These are phyloP conservation scores for Jordanella pulchra DNA, from an alignment of 2,797 vertebrate species.

Conservation along the genomic window DNA sequence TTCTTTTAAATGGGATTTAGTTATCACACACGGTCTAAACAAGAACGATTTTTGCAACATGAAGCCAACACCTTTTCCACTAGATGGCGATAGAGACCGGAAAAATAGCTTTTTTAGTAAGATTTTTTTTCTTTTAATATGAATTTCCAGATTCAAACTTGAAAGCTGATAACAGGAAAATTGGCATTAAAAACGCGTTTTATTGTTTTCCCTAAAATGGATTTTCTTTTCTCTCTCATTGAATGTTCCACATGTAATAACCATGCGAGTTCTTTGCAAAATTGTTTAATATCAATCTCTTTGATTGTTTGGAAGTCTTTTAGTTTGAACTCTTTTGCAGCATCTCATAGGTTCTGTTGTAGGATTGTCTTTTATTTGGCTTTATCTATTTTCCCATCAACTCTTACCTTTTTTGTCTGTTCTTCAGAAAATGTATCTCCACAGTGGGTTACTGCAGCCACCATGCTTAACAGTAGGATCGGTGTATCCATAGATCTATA, in stretches of 20 bases:
- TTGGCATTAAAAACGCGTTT: not conserved
- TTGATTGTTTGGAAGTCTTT: not conserved
- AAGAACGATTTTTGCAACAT: too few relatives aligned
- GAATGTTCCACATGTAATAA: not conserved
- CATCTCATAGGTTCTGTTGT: not conserved
- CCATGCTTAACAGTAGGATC: too few relatives aligned
- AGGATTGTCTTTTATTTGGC: not conserved
- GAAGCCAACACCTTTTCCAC: not conserved
- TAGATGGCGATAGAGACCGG: conserved; percentile 10
- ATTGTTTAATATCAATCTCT: too few relatives aligned
- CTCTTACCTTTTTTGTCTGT: not conserved
- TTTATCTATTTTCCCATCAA: not conserved
- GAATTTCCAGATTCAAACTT: not conserved
- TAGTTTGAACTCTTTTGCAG: not conserved
- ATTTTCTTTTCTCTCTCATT: not conserved
- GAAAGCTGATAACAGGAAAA: not conserved
- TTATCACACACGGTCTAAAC: too few relatives aligned
- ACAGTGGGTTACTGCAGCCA: not conserved
- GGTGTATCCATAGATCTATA: not conserved
- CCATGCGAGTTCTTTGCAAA: not conserved
- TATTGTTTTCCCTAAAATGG: not conserved
- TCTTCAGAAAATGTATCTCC: too few relatives aligned
- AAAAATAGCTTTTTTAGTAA: not conserved
- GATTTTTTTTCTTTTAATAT: not conserved
- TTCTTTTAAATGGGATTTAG: too few relatives aligned